Evolutionary conservation across 2,113 vertebrate species (phyloP), one percentile per base, ranked within the genome.

Genomic region (Scopus umbretta): DNA sequence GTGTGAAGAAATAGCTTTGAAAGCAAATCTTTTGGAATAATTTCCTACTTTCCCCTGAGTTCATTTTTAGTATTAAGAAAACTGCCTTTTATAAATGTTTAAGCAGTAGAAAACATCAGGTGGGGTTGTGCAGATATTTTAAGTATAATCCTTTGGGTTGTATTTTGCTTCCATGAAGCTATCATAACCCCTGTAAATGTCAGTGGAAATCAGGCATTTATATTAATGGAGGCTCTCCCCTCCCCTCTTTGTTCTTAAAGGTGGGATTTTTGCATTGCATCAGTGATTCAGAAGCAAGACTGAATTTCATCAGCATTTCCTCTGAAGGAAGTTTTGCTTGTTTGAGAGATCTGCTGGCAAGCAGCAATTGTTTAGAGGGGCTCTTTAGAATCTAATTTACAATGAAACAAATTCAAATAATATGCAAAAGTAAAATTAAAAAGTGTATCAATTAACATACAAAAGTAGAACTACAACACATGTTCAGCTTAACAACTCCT

Each of bases 371-470:
- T 97, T 97, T 97, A 83, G 88, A 95, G 38, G 81, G 75, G 79
- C 86, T 95, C 83, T 92, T 96, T 91, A 92, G 96, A 94, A 92
- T 80, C 92, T 96, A 85, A 97, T 97, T 97, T 97, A 93, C 90
- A 97, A 92, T 72, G 90, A 92, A 96, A 95, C 94, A 94, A 95
- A 97, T 96, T 96, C 96, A 96, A 96, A 97, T 94, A 96, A 96
- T 94, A 97, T 97, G 96, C 96, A 96, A 83, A 96, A 96, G 86
- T 95, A 91, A 96, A 97, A 97, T 97, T 97, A 92, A 97, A 92
- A 95, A 96, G 94, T 90, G 96, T 95, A 96, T 91, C 95, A 97
- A 97, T 98, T 98, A 98, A 92, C 96, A 97, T 97, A 94, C 95
- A 95, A 94, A 97, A 98, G 90, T 89, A 92, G 87, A 96, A 94